A percentile compares a stretch with the other conserved stretches of the same genome.
Evolutionary conservation across 2,888 invertebrate genomes (phyloP).

Genomic region (Plemyria rubiginata): DNA sequence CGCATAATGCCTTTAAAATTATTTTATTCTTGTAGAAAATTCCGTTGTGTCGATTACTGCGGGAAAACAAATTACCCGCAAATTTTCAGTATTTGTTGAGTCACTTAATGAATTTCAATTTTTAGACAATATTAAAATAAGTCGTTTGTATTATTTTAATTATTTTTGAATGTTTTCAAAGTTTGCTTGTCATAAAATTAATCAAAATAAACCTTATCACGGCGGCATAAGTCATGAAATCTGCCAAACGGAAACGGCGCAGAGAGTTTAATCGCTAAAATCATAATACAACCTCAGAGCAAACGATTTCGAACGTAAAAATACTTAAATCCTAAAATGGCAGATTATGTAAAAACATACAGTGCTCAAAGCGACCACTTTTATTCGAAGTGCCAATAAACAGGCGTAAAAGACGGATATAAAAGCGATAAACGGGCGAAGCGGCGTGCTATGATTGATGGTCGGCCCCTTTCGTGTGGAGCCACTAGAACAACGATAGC

Average conservation of each 20-base stretch:
- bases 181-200: neutral
- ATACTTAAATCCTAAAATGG: conserved; percentile 1
- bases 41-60: too few relatives aligned
- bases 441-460: conserved; percentile 39
- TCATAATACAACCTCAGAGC: neutral
- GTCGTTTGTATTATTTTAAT: too few relatives aligned
- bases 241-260: neutral
- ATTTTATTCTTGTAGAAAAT: too few relatives aligned
- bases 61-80: too few relatives aligned
- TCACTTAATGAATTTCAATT: too few relatives aligned
- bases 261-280: neutral
- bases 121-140: too few relatives aligned
- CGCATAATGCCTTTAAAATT: too few relatives aligned
- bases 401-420: conserved; percentile 19
- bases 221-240: neutral
- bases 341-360: conserved; percentile 16
- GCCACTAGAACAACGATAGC: conserved; percentile 24
- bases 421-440: conserved; percentile 37
- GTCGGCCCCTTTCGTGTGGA: conserved; percentile 33
- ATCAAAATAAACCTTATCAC: neutral
- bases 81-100: too few relatives aligned
- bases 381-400: conserved; percentile 31
- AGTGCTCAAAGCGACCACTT: neutral
- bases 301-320: neutral
- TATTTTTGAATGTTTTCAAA: too few relatives aligned